Base-by-base conservation (phyloP, 2,888 invertebrate species). In the Cylindroiulus punctatus region DNA sequence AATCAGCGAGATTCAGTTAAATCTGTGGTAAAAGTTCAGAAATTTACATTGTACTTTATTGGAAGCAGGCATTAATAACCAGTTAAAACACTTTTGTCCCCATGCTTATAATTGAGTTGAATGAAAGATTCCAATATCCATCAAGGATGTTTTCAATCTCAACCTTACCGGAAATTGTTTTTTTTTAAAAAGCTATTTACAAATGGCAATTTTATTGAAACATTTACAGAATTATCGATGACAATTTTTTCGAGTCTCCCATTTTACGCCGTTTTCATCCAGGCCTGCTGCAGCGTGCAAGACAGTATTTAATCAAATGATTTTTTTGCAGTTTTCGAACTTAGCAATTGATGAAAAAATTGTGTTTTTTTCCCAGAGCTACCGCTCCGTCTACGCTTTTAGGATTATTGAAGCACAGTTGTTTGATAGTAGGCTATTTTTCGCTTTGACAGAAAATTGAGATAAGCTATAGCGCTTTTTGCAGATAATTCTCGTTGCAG, bases 321-420 rank as follows among this genome's bases (percentile, higher is more conserved):
- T 52, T 17, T 52, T 47, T 52, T 52, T 52, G 52, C 52, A 7
- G n/a, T 52, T 52, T 52, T 52, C 52, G 52, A 52, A 52, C 52
- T 7, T 1, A 52, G 52, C 52, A 17, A 52, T 52, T 52, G 52
- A 52, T 52, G 52, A 52, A 52, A 52, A 52, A 52, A 52, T 52
- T 17, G n/a, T 52, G 52, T 52, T 52, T 52, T 52, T 52, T 52
- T 12, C 42, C 47, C 2, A 47, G 14, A 47, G 47, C 47, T 47
- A 14, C 47, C 14, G 47, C 52, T 52, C 52, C 52, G 52, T 52
- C 52, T 52, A 52, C 19, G 52, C 52, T 52, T 52, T 52, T 52
- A 52, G 52, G 52, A 52, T 52, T 52, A 52, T 52, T 52, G 52
- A 52, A 52, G 52, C n/a, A 52, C 52, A 52, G 52, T 52, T 52